These are phyloP conservation scores for Lontra canadensis DNA, from an alignment of 2,113 vertebrate genomes.

Conservation along the genomic window DNA sequence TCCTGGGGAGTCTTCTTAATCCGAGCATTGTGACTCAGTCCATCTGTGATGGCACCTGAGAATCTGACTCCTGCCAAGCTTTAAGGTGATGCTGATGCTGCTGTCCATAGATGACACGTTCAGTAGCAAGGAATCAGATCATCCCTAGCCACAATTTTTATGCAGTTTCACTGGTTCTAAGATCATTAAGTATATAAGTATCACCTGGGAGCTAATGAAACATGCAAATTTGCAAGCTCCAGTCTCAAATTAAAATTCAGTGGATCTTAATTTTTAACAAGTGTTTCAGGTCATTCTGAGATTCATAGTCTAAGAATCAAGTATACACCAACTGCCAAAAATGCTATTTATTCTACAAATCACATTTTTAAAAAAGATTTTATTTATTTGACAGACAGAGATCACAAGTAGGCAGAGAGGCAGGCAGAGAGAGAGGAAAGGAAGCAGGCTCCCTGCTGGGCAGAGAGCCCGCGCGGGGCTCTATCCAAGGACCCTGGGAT, in stretches of 20 bases:
- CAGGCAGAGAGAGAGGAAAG: too few species aligned
- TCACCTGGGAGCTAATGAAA: background rate
- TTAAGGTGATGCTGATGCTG: background rate
- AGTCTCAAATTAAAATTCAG: constrained; percentile 8
- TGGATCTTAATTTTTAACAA: background rate
- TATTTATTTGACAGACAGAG: too few species aligned
- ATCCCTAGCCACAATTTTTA: background rate
- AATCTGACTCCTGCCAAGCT: background rate
- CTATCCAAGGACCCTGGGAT: too few species aligned
- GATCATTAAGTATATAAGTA: background rate
- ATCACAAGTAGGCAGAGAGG: too few species aligned
- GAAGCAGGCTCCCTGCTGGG: too few species aligned
- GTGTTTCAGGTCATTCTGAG: background rate
- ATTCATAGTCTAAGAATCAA: background rate
- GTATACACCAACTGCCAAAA: background rate
- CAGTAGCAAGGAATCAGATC: background rate
- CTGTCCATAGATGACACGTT: background rate
- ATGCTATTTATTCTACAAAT: background rate
- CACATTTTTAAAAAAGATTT: background rate
- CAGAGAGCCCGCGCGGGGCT: too few species aligned
- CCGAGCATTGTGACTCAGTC: background rate
- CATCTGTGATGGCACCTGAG: background rate
- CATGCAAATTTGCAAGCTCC: background rate
- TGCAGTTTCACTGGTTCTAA: background rate
- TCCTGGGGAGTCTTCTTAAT: background rate